These are phyloP conservation scores for Equus quagga DNA, from an alignment of 2,113 vertebrate genomes.

Conservation along the genomic window DNA sequence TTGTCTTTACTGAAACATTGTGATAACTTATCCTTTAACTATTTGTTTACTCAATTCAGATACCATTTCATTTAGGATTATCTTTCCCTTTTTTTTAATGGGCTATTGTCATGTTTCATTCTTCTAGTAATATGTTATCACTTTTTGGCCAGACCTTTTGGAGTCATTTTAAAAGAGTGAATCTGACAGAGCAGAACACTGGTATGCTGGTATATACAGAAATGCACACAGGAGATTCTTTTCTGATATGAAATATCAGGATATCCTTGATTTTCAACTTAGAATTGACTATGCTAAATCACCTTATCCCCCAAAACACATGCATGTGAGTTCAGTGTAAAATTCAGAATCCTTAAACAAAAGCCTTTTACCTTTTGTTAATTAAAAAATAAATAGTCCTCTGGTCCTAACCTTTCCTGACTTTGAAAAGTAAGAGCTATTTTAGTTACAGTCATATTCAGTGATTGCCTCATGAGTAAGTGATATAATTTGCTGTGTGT, in stretches of 20 bases:
- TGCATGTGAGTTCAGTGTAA: not conserved
- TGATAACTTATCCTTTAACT: constrained; percentile 24
- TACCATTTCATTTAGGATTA: constrained; percentile 38
- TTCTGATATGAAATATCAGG: constrained; percentile 38
- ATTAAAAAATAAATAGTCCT: not conserved
- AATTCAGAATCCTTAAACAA: not conserved
- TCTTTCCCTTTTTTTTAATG: not conserved
- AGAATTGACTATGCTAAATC: not conserved
- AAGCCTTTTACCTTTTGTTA: not conserved
- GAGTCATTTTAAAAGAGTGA: constrained; percentile 15
- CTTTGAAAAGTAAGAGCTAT: constrained; percentile 25
- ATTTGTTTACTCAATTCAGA: constrained; percentile 13
- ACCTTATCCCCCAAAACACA: not conserved
- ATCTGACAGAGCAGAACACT: not conserved
- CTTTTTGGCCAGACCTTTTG: not conserved
- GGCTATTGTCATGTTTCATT: not conserved
- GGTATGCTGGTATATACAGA: not conserved
- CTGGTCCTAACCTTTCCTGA: not conserved
- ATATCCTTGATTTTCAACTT: constrained; percentile 27
- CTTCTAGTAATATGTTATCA: not conserved
- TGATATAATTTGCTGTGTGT: not conserved
- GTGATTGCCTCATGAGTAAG: not conserved
- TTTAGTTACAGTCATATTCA: not conserved
- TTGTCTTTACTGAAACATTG: constrained; percentile 21
- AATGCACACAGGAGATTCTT: not conserved